phyloP scores from a whole-genome alignment of 2,888 invertebrate genomes.

The Campoplex nolae region DNA sequence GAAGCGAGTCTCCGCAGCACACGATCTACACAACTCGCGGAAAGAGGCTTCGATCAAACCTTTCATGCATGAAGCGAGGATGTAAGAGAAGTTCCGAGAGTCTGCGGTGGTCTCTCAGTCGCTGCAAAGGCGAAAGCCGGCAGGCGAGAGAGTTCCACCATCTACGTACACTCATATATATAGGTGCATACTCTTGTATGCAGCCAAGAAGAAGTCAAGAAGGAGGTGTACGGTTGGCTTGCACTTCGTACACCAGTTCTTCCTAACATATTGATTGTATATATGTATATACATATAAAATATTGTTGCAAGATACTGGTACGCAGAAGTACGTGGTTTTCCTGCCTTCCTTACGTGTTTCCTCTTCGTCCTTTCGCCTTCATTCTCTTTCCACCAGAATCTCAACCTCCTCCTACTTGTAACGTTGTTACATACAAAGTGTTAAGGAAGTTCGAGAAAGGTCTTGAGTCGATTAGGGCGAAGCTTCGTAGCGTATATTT shows the following conservation, averaged over 20 bases:
- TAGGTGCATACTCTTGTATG: constrained; percentile 23
- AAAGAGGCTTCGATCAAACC: constrained; percentile 64
- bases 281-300: constrained; percentile 7
- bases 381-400: neutral
- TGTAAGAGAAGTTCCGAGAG: constrained; percentile 61
- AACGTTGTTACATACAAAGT: constrained; percentile 62
- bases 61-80: constrained; percentile 59
- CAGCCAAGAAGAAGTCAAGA: constrained; percentile 38
- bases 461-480: constrained; percentile 61
- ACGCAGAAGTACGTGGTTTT: constrained; percentile 54
- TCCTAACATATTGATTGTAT: constrained; percentile 35
- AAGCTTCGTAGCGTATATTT: constrained; percentile 42
- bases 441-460: constrained; percentile 50
- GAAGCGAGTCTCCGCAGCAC: constrained; percentile 18
- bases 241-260: constrained; percentile 30
- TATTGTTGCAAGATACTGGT: constrained; percentile 17
- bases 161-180: neutral
- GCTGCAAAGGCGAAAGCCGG: constrained; percentile 56
- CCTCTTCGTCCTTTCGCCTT: constrained; percentile 14
- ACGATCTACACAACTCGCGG: constrained; percentile 57
- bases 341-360: constrained; percentile 49
- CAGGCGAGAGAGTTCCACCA: constrained; percentile 32
- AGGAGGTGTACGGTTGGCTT: constrained; percentile 32
- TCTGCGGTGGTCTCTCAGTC: constrained; percentile 32
- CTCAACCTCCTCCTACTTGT: constrained; percentile 5